These are phyloP conservation scores for Cordilura impudica DNA, from an alignment of 2,888 invertebrate genomes.

Conservation along the genomic window DNA sequence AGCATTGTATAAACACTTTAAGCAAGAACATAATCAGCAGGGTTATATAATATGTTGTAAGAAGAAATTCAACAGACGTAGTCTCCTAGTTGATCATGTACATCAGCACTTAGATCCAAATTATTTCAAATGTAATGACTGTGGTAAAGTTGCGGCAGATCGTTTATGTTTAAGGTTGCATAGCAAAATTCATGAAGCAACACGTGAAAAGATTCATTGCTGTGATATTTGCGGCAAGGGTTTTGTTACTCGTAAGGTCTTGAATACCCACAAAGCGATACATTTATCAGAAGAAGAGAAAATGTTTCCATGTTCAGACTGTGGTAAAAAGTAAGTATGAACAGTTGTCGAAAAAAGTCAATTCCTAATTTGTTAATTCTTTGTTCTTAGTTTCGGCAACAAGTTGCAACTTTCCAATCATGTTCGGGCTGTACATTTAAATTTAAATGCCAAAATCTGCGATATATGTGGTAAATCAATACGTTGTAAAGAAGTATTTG, in stretches of 20 bases:
- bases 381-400: constrained; percentile 72
- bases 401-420: constrained; percentile 72
- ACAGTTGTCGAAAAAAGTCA: too few relatives aligned
- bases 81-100: constrained; percentile 1
- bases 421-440: constrained; percentile 71
- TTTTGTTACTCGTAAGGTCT: constrained; percentile 69
- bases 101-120: constrained; percentile 14
- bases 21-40: background rate
- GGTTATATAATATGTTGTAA: constrained; percentile 16
- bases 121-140: constrained; percentile 3
- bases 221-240: constrained; percentile 17
- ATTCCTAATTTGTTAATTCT: too few relatives aligned
- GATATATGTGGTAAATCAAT: constrained; percentile 75
- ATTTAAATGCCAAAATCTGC: constrained; percentile 73
- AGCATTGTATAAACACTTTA: background rate
- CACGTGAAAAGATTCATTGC: background rate
- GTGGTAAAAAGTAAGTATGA: constrained; percentile 70
- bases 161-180: background rate
- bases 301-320: constrained; percentile 68
- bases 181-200: background rate
- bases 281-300: constrained; percentile 72
- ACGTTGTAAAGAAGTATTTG: constrained; percentile 70
- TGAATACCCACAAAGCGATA: constrained; percentile 70
- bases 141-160: background rate
- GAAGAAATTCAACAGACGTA: background rate